phyloP scores from a whole-genome alignment of 1,140 invertebrate genomes.

The Olivierus martensii region DNA sequence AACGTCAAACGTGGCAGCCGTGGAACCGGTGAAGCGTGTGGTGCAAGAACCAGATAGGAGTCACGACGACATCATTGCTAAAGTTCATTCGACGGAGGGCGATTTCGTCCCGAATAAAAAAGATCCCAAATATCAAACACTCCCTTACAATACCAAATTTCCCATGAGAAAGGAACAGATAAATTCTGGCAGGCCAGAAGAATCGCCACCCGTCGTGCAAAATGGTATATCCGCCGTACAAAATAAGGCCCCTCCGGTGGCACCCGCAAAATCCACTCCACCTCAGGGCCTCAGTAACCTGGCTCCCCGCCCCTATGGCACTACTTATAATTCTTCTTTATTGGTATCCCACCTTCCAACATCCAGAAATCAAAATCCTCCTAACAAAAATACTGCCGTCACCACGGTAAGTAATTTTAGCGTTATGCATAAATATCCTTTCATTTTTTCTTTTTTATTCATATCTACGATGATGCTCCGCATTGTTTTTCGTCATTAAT shows the following conservation, averaged over 20 bases:
- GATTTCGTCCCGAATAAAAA: conserved; percentile 54
- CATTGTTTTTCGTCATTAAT: too few species aligned
- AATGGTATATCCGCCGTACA: neutral
- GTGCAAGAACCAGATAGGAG: conserved; percentile 18
- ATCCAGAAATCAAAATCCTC: neutral
- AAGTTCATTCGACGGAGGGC: conserved; percentile 15
- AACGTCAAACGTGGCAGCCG: conserved; percentile 49
- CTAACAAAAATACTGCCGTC: neutral
- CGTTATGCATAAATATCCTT: too few species aligned
- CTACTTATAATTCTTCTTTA: neutral
- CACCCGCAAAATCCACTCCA: conserved; percentile 3
- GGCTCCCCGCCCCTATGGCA: conserved; percentile 11
- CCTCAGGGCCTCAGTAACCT: conserved; percentile 3
- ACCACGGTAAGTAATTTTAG: too few species aligned
- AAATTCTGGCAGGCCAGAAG: conserved; percentile 12
- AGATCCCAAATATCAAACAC: conserved; percentile 84
- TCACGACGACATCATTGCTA: conserved; percentile 25
- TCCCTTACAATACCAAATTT: conserved; percentile 78
- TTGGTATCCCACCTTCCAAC: neutral
- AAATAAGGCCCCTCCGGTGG: conserved; percentile 5
- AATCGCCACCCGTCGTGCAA: conserved; percentile 20
- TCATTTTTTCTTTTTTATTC: too few species aligned
- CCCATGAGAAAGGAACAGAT: conserved; percentile 18
- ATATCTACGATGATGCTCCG: too few species aligned
- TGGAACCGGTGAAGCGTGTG: conserved; percentile 70